Evolutionary conservation across 2,113 vertebrate species (phyloP).

Genomic region (Actenoides hombroni): DNA sequence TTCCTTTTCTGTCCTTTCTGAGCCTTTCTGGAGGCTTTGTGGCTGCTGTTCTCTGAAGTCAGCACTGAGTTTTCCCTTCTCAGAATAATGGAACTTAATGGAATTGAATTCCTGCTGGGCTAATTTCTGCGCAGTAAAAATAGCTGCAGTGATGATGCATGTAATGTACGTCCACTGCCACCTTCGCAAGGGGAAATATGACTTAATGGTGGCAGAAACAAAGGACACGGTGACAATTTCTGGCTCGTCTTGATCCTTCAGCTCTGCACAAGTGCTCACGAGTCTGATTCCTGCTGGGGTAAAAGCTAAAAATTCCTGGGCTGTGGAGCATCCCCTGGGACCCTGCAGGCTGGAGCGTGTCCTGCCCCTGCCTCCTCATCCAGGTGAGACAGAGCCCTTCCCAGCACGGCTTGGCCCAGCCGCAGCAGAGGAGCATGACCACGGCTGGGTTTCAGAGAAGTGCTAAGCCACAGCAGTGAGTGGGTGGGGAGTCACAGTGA

Average conservation of each 20-base stretch:
- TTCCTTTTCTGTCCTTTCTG: not conserved
- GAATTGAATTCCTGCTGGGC: not conserved
- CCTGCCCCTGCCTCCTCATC: accelerated
- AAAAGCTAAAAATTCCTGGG: not conserved
- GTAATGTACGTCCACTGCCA: not conserved
- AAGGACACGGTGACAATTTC: not conserved
- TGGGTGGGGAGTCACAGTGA: accelerated
- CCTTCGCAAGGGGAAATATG: not conserved
- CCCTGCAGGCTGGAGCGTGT: accelerated
- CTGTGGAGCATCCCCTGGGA: not conserved
- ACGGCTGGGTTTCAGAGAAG: not conserved
- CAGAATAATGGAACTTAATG: not conserved
- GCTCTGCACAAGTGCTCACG: not conserved
- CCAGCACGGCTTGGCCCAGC: accelerated
- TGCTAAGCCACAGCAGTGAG: not conserved
- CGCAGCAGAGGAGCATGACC: not conserved
- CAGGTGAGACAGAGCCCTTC: accelerated
- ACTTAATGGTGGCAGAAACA: not conserved
- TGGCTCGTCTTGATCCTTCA: not conserved
- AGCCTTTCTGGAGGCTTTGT: not conserved
- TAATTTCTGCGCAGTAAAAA: constrained; percentile 30
- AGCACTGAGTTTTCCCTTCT: not conserved
- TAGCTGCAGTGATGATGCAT: not conserved
- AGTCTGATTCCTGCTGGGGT: not conserved
- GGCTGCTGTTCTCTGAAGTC: not conserved